Evolutionary conservation across 2,888 invertebrate species (phyloP), one percentile per base, ranked within the genome.

Genomic region (Cantharis flavilabris): DNA sequence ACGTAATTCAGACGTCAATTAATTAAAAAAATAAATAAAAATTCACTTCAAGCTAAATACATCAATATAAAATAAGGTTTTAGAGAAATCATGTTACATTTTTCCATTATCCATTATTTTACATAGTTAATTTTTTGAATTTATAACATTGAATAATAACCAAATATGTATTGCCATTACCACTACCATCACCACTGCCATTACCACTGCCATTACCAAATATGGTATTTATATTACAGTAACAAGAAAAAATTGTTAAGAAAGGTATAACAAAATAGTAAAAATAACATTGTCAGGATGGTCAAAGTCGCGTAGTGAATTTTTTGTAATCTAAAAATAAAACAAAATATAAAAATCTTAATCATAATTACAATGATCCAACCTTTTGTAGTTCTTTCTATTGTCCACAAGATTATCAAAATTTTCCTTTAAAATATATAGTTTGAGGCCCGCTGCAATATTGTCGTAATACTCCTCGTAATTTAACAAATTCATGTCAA

Each of bases 341-440:
- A 49, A 49, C n/a, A 49, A n/a, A 49, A n/a, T 49, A 49, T 49
- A 49, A 49, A 49, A 49, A 13, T 49, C 5, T 49, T 5, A n/a
- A 20, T 20, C 3, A n/a, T 7, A n/a, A n/a, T 7, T n/a, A n/a
- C n/a, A 7, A 20, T 49, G 7, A 49, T 7, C 49, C n/a, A 49
- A 76, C 76, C 30, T 76, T 76, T 69, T n/a, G 20, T 76, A 76
- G 20, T 62, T 14, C 33, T 20, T 26, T 11, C 11, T 30, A 28
- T 76, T 72, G 4, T 16, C 72, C 63, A 69, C 26, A 3, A 26
- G 20, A 14, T 76, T 62, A 23, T 76, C 72, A 79, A 84, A 82
- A 69, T n/a, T 49, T 79, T 84, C 84, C 73, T 84, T 84, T n/a
- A 84, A 75, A 28, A 83, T 80, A 71, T 82, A 84, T 71, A 82